Conservation (phyloP, 2,888 invertebrate species). For the Heliconius cydno region DNA sequence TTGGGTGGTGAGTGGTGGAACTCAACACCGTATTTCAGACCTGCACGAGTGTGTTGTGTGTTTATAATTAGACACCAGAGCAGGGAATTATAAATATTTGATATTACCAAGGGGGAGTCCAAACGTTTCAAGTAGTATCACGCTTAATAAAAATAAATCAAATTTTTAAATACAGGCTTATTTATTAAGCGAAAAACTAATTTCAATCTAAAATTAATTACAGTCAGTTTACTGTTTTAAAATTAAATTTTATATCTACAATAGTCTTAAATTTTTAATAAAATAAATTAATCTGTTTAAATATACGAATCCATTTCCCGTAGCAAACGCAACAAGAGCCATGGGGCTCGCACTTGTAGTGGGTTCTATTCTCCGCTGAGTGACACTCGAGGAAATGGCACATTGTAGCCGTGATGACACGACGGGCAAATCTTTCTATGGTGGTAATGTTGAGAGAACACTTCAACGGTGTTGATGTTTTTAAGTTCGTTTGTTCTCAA, state of each 20-base stretch:
- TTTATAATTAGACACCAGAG: neutral
- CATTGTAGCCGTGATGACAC: conserved; percentile 55
- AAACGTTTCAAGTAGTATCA: too few species aligned
- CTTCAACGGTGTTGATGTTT: conserved; percentile 43
- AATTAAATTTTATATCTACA: neutral
- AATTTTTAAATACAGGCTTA: too few species aligned
- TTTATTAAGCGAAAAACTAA: neutral
- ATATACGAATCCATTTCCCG: conserved; percentile 35
- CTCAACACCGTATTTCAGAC: too few species aligned
- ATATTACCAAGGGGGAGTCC: neutral
- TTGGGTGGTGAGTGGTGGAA: too few species aligned
- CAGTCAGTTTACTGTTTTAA: neutral
- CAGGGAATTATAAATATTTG: too few species aligned
- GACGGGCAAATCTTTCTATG: conserved; percentile 46
- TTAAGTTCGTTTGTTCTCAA: conserved; percentile 34
- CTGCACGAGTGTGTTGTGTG: neutral
- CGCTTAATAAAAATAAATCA: too few species aligned
- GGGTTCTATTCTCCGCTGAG: conserved; percentile 62
- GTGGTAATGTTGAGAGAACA: conserved; percentile 38
- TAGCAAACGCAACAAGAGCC: conserved; percentile 31
- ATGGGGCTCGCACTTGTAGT: conserved; percentile 52
- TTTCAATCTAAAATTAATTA: neutral
- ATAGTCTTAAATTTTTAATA: neutral
- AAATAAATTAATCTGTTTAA: conserved; percentile 27
- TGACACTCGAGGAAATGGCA: conserved; percentile 58